Evolutionary conservation across 2,113 vertebrate genomes (phyloP).

Genomic region (Platysteira castanea): DNA sequence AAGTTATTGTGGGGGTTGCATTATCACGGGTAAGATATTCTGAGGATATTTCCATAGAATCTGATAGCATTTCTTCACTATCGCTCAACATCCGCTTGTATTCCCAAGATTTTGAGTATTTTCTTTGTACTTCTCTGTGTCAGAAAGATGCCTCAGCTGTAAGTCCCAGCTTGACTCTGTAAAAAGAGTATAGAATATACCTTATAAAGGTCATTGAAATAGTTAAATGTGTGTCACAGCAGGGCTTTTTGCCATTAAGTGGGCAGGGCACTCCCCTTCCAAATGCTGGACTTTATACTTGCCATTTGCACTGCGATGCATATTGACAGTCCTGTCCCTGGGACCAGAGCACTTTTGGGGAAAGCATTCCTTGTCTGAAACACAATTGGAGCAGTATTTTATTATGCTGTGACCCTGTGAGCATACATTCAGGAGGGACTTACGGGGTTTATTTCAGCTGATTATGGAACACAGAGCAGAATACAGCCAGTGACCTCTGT

Average conservation of each 20-base stretch:
- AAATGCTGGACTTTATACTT: conserved; percentile 33
- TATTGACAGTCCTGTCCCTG: background rate
- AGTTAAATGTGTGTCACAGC: conserved; percentile 2
- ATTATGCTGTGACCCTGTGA: conserved; percentile 55
- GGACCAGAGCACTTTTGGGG: background rate
- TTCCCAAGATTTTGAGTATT: background rate
- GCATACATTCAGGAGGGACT: conserved; percentile 32
- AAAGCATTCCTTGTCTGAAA: conserved; percentile 32
- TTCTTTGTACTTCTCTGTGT: background rate
- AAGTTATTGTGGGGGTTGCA: background rate
- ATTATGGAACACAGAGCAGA: conserved; percentile 45
- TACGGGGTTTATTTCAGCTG: conserved; percentile 49
- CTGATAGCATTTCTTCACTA: background rate
- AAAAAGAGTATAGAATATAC: background rate
- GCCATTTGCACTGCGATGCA: conserved; percentile 5
- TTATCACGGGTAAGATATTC: background rate
- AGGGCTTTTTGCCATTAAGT: background rate
- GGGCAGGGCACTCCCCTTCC: background rate
- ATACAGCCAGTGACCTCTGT: conserved; percentile 60
- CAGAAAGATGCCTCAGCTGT: background rate
- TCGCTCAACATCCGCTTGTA: background rate
- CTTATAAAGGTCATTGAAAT: background rate
- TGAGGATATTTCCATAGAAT: background rate
- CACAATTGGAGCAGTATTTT: conserved; percentile 50
- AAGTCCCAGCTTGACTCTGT: background rate